Evolutionary conservation across 2,113 vertebrate species (phyloP).

Genomic region (Pycnonotus jocosus): DNA sequence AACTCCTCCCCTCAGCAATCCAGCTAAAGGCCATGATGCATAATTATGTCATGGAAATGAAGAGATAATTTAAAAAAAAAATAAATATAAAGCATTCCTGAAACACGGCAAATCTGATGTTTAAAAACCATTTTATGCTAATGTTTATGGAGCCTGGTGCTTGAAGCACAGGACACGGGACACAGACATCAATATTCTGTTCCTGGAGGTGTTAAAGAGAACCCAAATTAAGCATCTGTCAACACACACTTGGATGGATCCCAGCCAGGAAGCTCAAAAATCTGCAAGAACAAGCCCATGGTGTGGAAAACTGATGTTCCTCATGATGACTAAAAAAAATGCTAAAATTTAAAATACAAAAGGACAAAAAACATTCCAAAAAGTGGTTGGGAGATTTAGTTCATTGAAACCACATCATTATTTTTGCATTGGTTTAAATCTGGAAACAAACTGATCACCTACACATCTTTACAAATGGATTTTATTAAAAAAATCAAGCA

Average conservation of each 20-base stretch:
- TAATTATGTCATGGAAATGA: not conserved
- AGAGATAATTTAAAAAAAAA: not conserved
- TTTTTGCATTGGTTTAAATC: not conserved
- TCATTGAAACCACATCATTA: not conserved
- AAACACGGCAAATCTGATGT: not conserved
- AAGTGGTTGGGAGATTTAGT: not conserved
- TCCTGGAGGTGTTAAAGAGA: constrained; percentile 11
- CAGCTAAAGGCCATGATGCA: not conserved
- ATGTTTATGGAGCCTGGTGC: not conserved
- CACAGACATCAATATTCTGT: not conserved
- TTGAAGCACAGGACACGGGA: not conserved
- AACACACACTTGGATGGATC: not conserved
- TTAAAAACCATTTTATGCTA: not conserved
- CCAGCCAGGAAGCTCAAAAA: not conserved
- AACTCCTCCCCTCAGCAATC: not conserved
- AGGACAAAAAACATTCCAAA: not conserved
- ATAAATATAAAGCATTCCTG: not conserved
- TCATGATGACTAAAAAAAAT: not conserved
- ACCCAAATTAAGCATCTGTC: constrained; percentile 38
- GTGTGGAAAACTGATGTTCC: not conserved
- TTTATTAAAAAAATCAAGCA: not conserved
- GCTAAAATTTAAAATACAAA: not conserved
- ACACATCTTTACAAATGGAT: not conserved
- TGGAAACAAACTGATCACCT: not conserved
- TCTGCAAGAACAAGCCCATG: not conserved